Base-by-base conservation (phyloP, 2,888 invertebrate species). In the Iselma pallidipennis region DNA sequence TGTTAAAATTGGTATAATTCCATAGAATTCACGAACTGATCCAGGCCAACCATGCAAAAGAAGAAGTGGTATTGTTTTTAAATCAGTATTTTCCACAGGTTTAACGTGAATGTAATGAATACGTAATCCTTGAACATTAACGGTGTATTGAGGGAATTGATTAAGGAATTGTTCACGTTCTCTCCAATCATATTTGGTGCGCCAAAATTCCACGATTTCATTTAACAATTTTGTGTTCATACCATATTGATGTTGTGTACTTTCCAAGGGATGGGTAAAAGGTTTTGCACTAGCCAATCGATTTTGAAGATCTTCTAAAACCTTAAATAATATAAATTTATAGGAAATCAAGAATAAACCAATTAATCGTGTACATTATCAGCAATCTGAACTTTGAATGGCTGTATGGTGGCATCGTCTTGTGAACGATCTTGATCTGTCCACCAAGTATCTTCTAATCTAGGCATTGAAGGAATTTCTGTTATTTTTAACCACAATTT, bases 31-130 rank as follows among this genome's bases (percentile, higher is more conserved):
- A 12, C 88, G 83, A 3, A 94, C 85, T 0, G 91, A 92, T 0
- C 94, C 93, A 0, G 95, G 94, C 95, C 95, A 95, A 42, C 95
- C 95, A 76, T 95, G 95, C 14, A 91, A 80, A 49, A 95, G 71
- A 1, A 92, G 80, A 0, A 93, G 73, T 0, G 92, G 91, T 0
- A 89, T 67, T 0, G 86, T 83, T 69, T 84, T 72, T 2, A 70
- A 26, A 2, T 62, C 66, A n/a, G 61, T 23, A 12, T 54, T 42
- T 1, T 65, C 61, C 76, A 59, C 57, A 2, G 72, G 69, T 77
- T 87, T 89, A 0, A 85, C 84, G 68, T 87, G 89, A 10, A 78
- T 52, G 76, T 87, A 93, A 77, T 92, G 91, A 66, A 92, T 84
- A 65, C 88, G 82, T 61, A 88, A 73, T 55, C 91, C 91, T 78